These are phyloP conservation scores for Aplysia californica DNA, from an alignment of 1,140 invertebrate genomes.

Conservation along the genomic window DNA sequence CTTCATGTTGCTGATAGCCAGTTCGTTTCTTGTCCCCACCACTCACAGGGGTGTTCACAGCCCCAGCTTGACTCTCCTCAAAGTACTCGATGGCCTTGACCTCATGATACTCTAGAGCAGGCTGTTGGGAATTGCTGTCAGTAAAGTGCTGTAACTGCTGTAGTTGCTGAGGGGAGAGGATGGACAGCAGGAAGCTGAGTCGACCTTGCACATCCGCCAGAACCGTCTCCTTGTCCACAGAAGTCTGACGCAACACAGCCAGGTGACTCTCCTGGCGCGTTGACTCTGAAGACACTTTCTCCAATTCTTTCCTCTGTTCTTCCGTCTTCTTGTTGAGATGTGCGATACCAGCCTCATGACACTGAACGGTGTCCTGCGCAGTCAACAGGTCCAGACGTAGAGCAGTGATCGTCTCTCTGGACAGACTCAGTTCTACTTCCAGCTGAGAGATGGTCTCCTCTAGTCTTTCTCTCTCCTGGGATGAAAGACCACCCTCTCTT, in stretches of 20 bases:
- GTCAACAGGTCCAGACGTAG: constrained; percentile 33
- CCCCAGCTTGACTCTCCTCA: no score
- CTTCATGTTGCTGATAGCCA: no score
- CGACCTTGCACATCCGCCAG: constrained; percentile 35
- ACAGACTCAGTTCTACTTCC: constrained; percentile 34
- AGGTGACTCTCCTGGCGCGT: constrained; percentile 38
- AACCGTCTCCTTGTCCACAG: constrained; percentile 43
- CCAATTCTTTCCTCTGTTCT: constrained; percentile 32
- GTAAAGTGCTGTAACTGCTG: constrained; percentile 26
- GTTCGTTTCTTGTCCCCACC: no score
- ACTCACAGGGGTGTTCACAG: no score
- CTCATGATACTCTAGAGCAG: constrained; percentile 43
- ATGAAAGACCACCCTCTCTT: neutral
- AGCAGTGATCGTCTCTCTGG: constrained; percentile 31
- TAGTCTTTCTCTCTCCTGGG: neutral
- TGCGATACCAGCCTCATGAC: constrained; percentile 42
- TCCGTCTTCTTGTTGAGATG: constrained; percentile 44
- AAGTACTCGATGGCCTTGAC: constrained; percentile 30
- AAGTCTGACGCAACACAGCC: constrained; percentile 37
- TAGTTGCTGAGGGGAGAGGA: constrained; percentile 37
- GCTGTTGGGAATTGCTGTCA: constrained; percentile 2
- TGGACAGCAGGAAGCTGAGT: constrained; percentile 31
- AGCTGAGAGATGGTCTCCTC: no score
- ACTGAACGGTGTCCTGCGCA: constrained; percentile 24
- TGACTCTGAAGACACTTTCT: constrained; percentile 30